Percentiles rank a stretch among this genome's conserved stretches.
phyloP scores from a whole-genome alignment of 37 sponge, comb jelly and placozoan species.

The Amphimedon queenslandica region DNA sequence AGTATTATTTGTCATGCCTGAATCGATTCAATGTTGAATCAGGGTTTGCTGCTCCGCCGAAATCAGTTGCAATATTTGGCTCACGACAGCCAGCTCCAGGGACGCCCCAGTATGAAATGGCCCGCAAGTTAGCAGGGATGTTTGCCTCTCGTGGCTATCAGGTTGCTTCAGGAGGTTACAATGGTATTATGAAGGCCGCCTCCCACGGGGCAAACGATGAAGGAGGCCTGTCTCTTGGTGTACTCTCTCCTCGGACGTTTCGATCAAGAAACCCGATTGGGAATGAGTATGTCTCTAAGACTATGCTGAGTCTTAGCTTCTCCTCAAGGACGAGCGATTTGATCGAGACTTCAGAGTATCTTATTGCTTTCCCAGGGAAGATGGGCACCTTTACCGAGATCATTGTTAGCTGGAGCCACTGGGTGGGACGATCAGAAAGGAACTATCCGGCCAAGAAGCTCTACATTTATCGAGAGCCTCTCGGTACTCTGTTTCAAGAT shows the following conservation, averaged over 20 bases:
- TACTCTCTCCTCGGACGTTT: conserved; percentile 63
- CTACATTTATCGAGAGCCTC: conserved; percentile 33
- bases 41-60: conserved; percentile 55
- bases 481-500: conserved; percentile 22
- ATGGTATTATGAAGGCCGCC: conserved; percentile 74
- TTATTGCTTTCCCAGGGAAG: conserved; percentile 51
- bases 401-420: conserved; percentile 43
- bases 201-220: conserved; percentile 47
- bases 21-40: conserved; percentile 33
- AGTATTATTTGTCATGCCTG: conserved; percentile 29
- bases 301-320: conserved; percentile 9
- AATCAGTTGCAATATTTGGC: conserved; percentile 61
- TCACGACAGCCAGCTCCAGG: conserved; percentile 37
- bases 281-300: conserved; percentile 34
- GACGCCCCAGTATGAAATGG: conserved; percentile 39
- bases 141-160: conserved; percentile 56
- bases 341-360: conserved; percentile 30
- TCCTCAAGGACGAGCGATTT: conserved; percentile 41
- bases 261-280: conserved; percentile 13
- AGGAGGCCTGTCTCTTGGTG: conserved; percentile 24
- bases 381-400: conserved; percentile 73
- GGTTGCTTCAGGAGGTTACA: conserved; percentile 66
- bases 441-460: conserved; percentile 33
- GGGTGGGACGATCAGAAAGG: conserved; percentile 9
- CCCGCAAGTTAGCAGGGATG: conserved; percentile 23